phyloP scores from a whole-genome alignment of 2,888 invertebrate genomes.

The Mechanitis mazaeus region DNA sequence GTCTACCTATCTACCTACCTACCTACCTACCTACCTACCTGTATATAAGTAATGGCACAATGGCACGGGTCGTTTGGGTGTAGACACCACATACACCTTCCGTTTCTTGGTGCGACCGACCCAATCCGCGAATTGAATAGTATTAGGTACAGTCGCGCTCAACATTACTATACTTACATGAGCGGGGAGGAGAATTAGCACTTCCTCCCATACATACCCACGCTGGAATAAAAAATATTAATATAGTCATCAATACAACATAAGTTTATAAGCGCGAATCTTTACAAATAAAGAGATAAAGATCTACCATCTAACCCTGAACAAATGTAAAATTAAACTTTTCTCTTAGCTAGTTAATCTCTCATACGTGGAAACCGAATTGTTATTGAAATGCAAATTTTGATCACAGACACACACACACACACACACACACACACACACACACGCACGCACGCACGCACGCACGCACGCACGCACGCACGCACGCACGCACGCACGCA shows the following conservation, averaged over 20 bases:
- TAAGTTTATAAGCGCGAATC: neutral
- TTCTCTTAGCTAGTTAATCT: no score
- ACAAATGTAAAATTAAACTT: no score
- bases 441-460: no score
- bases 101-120: conserved; percentile 90
- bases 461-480: no score
- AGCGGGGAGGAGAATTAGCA: conserved; percentile 94
- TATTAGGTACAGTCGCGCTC: conserved; percentile 98
- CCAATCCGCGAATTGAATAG: conserved; percentile 96
- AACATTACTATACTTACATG: conserved; percentile 97
- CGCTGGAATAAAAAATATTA: conserved; percentile 70
- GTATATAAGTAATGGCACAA: conserved; percentile 96
- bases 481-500: no score
- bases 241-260: neutral
- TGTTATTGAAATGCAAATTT: no score
- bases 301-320: no score
- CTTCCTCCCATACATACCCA: conserved; percentile 99
- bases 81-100: conserved; percentile 95
- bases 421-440: no score
- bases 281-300: no score
- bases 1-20: no score
- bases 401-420: no score
- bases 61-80: conserved; percentile 95
- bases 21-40: conserved; percentile 49
- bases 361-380: no score